phyloP scores from a whole-genome alignment of 2,113 vertebrate genomes.

The Odobenus rosmarus region DNA sequence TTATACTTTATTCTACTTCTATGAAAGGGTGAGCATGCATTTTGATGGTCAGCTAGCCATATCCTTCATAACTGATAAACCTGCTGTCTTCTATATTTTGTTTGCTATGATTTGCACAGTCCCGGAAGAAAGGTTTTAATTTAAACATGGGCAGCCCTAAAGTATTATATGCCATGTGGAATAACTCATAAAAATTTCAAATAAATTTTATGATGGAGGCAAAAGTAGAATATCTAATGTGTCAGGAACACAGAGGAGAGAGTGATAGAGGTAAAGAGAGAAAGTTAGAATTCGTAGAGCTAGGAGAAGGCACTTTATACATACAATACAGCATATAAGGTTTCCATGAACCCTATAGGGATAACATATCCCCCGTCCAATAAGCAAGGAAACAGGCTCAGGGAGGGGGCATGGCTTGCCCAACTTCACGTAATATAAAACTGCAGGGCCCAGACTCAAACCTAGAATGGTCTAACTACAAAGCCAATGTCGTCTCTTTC shows the following conservation, averaged over 20 bases:
- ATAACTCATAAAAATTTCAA: conserved; percentile 45
- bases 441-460: background rate
- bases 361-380: background rate
- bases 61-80: background rate
- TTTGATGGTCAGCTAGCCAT: background rate
- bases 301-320: background rate
- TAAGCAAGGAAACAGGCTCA: conserved; percentile 1
- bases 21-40: background rate
- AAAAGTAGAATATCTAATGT: conserved; percentile 4
- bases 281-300: background rate
- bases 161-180: background rate
- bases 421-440: background rate
- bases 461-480: background rate
- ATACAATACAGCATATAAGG: background rate
- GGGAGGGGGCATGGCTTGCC: background rate
- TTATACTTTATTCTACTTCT: background rate
- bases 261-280: background rate
- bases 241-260: background rate
- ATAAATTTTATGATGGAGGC: conserved; percentile 51
- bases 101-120: background rate
- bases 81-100: background rate
- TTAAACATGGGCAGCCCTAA: background rate
- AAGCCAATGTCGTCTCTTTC: background rate
- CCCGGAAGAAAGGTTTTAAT: conserved; percentile 22
- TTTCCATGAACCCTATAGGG: background rate